phyloP scores from a whole-genome alignment of 2,113 vertebrate species.

The Stomatorhinus ivindoensis region DNA sequence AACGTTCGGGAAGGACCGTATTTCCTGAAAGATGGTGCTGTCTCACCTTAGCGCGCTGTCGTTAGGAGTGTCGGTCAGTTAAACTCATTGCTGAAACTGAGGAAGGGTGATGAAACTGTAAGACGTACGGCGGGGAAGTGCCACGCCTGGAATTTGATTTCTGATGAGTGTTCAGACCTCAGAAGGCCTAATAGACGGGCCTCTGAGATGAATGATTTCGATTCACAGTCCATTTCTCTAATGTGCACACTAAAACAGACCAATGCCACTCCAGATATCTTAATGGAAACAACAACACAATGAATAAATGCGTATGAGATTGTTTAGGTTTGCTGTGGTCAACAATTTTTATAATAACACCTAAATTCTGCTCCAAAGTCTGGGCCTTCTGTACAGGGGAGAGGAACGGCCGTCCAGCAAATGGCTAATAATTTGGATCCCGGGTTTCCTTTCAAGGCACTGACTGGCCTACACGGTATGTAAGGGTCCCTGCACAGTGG shows the following conservation, averaged over 20 bases:
- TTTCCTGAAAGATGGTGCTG: not conserved
- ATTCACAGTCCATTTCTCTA: not conserved
- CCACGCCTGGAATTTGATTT: slow-evolving; percentile 14
- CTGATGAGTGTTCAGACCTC: slow-evolving; percentile 1
- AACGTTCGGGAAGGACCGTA: not conserved
- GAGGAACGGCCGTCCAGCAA: not conserved
- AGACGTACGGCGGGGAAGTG: not conserved
- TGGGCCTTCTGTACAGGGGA: not conserved
- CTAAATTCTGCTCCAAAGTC: not conserved
- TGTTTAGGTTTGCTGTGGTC: not conserved
- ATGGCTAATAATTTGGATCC: not conserved
- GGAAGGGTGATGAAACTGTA: slow-evolving; percentile 2
- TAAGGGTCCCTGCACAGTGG: not conserved
- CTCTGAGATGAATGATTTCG: slow-evolving; percentile 12
- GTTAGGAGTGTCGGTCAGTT: slow-evolving; percentile 1
- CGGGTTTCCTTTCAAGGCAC: not conserved
- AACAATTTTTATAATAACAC: not conserved
- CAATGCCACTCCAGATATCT: not conserved
- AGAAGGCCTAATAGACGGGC: slow-evolving; percentile 9
- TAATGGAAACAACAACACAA: not conserved
- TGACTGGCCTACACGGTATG: not conserved
- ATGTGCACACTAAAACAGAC: not conserved
- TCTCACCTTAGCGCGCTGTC: not conserved
- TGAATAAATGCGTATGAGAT: not conserved
- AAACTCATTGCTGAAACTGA: slow-evolving; percentile 8